Percentiles rank a stretch among this genome's conserved stretches.
Evolutionary conservation across 2,888 invertebrate genomes (phyloP).

Genomic region (Drosophila macrospina): DNA sequence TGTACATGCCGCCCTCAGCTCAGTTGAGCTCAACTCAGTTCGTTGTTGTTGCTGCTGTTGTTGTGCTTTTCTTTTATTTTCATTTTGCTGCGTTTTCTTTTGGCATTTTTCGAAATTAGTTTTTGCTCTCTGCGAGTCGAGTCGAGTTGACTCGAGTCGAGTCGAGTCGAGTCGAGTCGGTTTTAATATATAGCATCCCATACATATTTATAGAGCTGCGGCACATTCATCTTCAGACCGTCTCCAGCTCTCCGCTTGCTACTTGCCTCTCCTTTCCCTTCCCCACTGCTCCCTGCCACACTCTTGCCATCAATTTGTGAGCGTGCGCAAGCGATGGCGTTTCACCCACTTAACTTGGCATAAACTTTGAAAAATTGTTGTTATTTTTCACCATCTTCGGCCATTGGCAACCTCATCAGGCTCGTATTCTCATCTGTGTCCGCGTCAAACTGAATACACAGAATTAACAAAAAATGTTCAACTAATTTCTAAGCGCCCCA

Average conservation of each 20-base stretch:
- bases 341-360: constrained; percentile 79
- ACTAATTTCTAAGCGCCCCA: constrained; percentile 63
- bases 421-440: constrained; percentile 48
- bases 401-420: constrained; percentile 69
- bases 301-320: constrained; percentile 19
- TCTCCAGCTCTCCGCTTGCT: constrained; percentile 19
- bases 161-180: constrained; percentile 70
- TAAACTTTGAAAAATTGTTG: constrained; percentile 72
- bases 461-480: constrained; percentile 49
- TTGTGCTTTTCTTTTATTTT: constrained; percentile 65
- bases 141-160: constrained; percentile 37
- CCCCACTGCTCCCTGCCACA: constrained; percentile 15
- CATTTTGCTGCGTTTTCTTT: constrained; percentile 77
- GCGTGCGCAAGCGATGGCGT: constrained; percentile 44
- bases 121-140: constrained; percentile 75
- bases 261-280: background rate
- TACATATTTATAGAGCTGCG: constrained; percentile 83
- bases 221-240: constrained; percentile 80
- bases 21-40: constrained; percentile 21
- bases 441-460: constrained; percentile 53
- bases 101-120: constrained; percentile 83
- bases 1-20: constrained; percentile 45
- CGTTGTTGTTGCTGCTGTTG: constrained; percentile 28
- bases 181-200: constrained; percentile 83
- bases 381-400: constrained; percentile 34